phyloP scores from a whole-genome alignment of 2,113 vertebrate genomes.

The Polypterus senegalus region DNA sequence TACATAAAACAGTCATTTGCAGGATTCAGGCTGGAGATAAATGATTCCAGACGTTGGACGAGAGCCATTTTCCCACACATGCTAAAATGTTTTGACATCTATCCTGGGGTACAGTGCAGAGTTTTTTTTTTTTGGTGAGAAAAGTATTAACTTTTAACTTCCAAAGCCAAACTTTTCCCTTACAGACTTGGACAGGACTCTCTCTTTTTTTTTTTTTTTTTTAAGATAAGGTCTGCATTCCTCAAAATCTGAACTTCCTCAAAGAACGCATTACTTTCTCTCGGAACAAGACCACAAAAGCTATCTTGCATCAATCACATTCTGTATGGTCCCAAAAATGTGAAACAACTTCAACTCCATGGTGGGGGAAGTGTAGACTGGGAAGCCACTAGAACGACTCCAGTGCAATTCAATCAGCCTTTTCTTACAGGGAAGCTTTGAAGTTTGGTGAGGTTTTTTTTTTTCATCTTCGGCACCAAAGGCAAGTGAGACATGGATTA shows the following conservation, averaged over 20 bases:
- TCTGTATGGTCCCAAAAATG: too few species aligned
- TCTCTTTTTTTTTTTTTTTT: conserved; percentile 19
- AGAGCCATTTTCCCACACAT: conserved; percentile 79
- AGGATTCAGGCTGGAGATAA: conserved; percentile 58
- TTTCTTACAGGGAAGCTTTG: too few species aligned
- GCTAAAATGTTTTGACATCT: conserved; percentile 73
- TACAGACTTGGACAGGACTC: conserved; percentile 35
- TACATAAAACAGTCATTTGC: conserved; percentile 57
- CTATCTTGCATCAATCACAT: too few species aligned
- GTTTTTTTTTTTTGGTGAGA: conserved; percentile 31
- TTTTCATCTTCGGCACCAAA: too few species aligned
- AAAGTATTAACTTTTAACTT: conserved; percentile 30
- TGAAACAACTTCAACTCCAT: too few species aligned
- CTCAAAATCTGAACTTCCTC: too few species aligned
- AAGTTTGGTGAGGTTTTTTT: too few species aligned
- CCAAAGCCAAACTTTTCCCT: conserved; percentile 37
- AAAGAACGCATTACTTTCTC: conserved; percentile 14
- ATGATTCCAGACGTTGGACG: conserved; percentile 75
- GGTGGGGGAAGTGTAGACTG: too few species aligned
- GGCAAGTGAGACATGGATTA: too few species aligned
- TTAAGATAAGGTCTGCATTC: not conserved
- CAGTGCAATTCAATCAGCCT: too few species aligned
- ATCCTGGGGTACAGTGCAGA: conserved; percentile 60
- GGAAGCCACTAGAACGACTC: too few species aligned
- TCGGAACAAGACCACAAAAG: too few species aligned